phyloP scores from a whole-genome alignment of 2,113 vertebrate species.

The Crotalus horridus region DNA sequence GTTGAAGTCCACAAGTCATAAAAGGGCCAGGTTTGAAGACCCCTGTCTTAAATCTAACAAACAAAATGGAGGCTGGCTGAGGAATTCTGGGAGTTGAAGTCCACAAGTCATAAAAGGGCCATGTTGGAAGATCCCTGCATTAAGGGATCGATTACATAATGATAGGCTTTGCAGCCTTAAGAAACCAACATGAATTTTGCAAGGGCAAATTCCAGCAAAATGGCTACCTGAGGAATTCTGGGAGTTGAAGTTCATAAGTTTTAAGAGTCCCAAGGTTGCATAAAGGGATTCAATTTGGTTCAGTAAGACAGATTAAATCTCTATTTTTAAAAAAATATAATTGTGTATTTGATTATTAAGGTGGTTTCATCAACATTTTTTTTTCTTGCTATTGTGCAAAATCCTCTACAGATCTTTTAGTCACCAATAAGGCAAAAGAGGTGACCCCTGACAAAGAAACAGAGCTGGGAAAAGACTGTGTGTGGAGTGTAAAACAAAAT shows the following conservation, averaged over 20 bases:
- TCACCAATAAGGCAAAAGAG: neutral
- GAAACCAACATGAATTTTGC: neutral
- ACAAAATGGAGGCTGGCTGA: too few species aligned
- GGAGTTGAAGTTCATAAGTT: neutral
- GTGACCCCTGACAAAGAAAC: neutral
- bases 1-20: too few species aligned
- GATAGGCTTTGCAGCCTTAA: neutral
- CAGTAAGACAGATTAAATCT: neutral
- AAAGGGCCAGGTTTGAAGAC: too few species aligned
- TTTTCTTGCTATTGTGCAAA: neutral
- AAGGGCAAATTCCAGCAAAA: neutral
- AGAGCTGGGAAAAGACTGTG: neutral
- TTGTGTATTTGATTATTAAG: neutral
- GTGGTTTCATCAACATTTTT: neutral
- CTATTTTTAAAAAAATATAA: neutral
- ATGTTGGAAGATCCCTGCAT: too few species aligned
- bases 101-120: too few species aligned
- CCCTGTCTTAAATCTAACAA: too few species aligned
- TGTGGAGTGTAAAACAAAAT: neutral
- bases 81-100: too few species aligned
- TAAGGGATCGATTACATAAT: neutral
- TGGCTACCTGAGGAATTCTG: neutral
- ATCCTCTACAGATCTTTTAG: neutral
- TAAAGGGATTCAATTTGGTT: neutral
- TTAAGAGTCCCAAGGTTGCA: neutral